These are phyloP conservation scores for Lathamus discolor DNA, from an alignment of 2,113 vertebrate species.

Conservation along the genomic window DNA sequence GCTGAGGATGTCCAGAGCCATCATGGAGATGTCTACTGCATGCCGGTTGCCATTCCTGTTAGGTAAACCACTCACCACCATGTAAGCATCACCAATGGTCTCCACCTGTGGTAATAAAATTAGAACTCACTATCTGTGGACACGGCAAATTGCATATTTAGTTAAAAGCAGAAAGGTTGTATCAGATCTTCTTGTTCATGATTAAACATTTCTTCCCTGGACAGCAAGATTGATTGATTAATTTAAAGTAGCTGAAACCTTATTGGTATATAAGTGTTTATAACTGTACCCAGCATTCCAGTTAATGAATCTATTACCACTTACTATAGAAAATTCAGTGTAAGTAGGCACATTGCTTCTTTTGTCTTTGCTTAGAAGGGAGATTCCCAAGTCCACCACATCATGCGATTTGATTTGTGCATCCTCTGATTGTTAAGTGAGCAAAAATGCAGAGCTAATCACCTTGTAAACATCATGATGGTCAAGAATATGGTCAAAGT, in stretches of 20 bases:
- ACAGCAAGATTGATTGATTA: background rate
- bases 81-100: conserved; percentile 97
- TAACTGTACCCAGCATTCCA: background rate
- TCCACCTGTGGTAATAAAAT: conserved; percentile 83
- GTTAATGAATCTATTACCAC: background rate
- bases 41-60: conserved; percentile 92
- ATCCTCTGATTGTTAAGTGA: background rate
- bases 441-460: background rate
- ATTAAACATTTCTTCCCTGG: background rate
- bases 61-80: conserved; percentile 95
- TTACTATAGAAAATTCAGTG: background rate
- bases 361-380: background rate
- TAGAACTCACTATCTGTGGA: background rate
- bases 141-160: background rate
- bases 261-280: background rate
- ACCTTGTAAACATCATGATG: conserved; percentile 99
- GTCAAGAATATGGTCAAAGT: conserved; percentile 94
- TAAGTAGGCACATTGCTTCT: background rate
- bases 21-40: conserved; percentile 91
- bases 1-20: conserved; percentile 94
- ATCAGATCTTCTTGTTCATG: background rate
- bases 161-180: background rate
- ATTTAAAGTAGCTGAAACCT: background rate
- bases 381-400: background rate
- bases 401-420: background rate